A percentile compares a stretch with the other conserved stretches of the same genome.
Conservation (phyloP, 2,888 invertebrate genomes). For the Eretmocerus hayati region DNA sequence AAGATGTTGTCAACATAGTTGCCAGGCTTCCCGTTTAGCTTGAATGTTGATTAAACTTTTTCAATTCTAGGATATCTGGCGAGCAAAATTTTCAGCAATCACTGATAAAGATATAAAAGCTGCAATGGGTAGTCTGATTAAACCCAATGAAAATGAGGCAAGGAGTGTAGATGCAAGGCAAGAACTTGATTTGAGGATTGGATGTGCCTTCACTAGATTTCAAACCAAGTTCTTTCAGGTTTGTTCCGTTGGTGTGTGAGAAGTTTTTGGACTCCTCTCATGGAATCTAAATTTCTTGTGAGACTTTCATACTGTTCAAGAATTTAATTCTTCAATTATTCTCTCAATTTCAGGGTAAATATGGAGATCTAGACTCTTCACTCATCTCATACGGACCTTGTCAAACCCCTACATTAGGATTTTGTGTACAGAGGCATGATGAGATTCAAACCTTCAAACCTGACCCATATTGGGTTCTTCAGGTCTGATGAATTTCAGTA, state of each 20-base stretch:
- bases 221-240: slow-evolving; percentile 98
- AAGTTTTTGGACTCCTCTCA: too few species aligned
- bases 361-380: slow-evolving; percentile 94
- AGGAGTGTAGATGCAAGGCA: slow-evolving; percentile 93
- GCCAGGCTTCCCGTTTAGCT: too few species aligned
- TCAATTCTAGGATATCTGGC: slow-evolving; percentile 56
- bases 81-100: slow-evolving; percentile 95
- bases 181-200: slow-evolving; percentile 94
- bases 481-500: slow-evolving; percentile 48
- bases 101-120: slow-evolving; percentile 95
- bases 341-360: slow-evolving; percentile 74
- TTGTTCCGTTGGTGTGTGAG: too few species aligned
- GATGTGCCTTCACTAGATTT: slow-evolving; percentile 96
- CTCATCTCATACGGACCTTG: slow-evolving; percentile 98
- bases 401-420: slow-evolving; percentile 97
- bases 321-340: too few species aligned
- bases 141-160: slow-evolving; percentile 94
- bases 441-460: slow-evolving; percentile 96
- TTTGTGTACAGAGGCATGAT: slow-evolving; percentile 97
- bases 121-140: slow-evolving; percentile 76
- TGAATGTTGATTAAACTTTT: too few species aligned
- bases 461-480: slow-evolving; percentile 90
- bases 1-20: slow-evolving; percentile 17
- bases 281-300: too few species aligned
- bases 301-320: too few species aligned